phyloP scores from a whole-genome alignment of 2,113 vertebrate species.

The Channa argus region DNA sequence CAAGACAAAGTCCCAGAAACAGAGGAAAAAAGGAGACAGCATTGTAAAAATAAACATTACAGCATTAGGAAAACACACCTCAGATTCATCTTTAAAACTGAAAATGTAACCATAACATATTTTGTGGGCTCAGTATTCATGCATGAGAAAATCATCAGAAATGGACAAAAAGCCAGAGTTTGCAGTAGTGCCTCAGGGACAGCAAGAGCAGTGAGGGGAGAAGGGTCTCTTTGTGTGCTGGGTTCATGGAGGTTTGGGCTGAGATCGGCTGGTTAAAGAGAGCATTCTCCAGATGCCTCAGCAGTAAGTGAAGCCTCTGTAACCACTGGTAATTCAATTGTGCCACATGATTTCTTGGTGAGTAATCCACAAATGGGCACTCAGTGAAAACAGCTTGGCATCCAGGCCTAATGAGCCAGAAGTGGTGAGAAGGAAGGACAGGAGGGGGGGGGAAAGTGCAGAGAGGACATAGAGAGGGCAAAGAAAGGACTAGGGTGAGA shows the following conservation, averaged over 20 bases:
- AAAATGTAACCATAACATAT: constrained; percentile 32
- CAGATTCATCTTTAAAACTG: constrained; percentile 24
- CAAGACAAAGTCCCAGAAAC: constrained; percentile 10
- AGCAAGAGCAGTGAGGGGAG: constrained; percentile 53
- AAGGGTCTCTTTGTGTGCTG: constrained; percentile 78
- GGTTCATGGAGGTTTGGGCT: constrained; percentile 45
- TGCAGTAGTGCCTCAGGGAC: constrained; percentile 56
- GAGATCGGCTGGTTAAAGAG: constrained; percentile 67
- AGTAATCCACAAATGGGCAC: constrained; percentile 75
- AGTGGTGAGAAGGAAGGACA: constrained; percentile 6
- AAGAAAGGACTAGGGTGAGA: neutral
- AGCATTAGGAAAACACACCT: constrained; percentile 39
- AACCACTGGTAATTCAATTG: constrained; percentile 76
- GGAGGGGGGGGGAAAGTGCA: neutral
- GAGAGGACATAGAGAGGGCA: neutral
- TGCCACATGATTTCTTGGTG: constrained; percentile 75
- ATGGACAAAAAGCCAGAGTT: constrained; percentile 31
- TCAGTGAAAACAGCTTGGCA: constrained; percentile 70
- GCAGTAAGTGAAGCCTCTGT: constrained; percentile 71
- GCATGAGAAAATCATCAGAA: constrained; percentile 10
- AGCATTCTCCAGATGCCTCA: constrained; percentile 79
- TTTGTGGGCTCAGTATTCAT: neutral
- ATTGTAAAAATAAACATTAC: neutral
- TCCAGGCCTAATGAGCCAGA: constrained; percentile 55
- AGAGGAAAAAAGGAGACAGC: neutral